Percentiles rank a stretch among this genome's conserved stretches.
These are phyloP conservation scores for Vespertilio murinus DNA, from an alignment of 2,797 vertebrate species.

Conservation along the genomic window DNA sequence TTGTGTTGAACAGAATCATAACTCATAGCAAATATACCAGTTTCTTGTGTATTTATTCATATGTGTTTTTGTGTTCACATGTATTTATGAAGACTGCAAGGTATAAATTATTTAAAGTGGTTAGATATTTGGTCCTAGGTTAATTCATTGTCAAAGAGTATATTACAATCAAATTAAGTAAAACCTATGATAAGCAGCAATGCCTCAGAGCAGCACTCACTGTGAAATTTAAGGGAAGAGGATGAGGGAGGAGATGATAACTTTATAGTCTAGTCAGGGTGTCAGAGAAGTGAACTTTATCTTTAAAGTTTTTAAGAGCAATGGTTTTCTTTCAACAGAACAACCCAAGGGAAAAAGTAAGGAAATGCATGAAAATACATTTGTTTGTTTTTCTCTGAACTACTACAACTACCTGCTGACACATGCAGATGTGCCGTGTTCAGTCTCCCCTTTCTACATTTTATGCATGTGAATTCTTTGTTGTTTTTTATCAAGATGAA, in stretches of 20 bases:
- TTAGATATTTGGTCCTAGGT: not conserved
- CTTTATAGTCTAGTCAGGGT: not conserved
- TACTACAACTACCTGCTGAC: not conserved
- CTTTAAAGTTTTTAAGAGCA: constrained; percentile 4
- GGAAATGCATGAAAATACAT: constrained; percentile 55
- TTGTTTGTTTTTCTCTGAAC: not conserved
- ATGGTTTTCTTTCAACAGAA: constrained; percentile 59
- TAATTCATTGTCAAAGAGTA: not conserved
- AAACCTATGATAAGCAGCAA: not conserved
- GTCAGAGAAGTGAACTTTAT: not conserved
- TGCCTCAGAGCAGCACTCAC: not conserved
- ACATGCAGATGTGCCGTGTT: not conserved
- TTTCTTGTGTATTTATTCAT: not conserved
- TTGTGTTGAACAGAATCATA: not conserved
- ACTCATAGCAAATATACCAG: not conserved
- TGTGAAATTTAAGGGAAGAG: not conserved
- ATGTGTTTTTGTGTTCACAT: not conserved
- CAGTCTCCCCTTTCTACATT: not conserved
- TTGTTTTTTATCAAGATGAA: not conserved
- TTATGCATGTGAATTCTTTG: not conserved
- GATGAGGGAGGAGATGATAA: accelerated
- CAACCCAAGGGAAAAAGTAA: constrained; percentile 76
- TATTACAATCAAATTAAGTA: not conserved
- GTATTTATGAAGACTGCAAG: not conserved
- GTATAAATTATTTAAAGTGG: not conserved